A percentile compares a stretch with the other conserved stretches of the same genome.
These are phyloP conservation scores for Triplophysa dalaica DNA, from an alignment of 2,113 vertebrate genomes.

Conservation along the genomic window DNA sequence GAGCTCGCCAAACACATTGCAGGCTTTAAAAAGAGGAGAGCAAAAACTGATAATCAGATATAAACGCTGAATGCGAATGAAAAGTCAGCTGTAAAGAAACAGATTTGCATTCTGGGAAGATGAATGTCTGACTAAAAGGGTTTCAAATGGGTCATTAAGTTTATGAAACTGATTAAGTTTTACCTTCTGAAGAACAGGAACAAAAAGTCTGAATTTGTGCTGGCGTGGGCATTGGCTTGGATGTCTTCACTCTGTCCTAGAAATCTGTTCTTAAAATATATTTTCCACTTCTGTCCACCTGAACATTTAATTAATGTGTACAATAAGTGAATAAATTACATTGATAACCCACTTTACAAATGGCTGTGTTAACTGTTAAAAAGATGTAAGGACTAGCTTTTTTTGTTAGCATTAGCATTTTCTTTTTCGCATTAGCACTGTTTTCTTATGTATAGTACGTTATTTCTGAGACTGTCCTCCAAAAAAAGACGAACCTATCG, in stretches of 20 bases:
- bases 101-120: background rate
- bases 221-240: background rate
- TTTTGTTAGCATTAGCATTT: too few species aligned
- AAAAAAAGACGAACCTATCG: too few species aligned
- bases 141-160: background rate
- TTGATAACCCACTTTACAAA: background rate
- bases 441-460: too few species aligned
- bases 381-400: too few species aligned
- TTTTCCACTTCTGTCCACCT: background rate
- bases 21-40: background rate
- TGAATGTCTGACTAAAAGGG: background rate
- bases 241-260: background rate
- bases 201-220: background rate
- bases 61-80: slow-evolving; percentile 8
- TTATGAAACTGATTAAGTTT: background rate
- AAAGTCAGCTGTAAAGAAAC: slow-evolving; percentile 10
- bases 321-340: too few species aligned
- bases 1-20: slow-evolving; percentile 15
- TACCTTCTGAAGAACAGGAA: background rate
- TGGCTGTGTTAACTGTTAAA: too few species aligned
- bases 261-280: background rate
- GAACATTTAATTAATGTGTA: background rate
- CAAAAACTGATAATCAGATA: slow-evolving; percentile 10
- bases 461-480: too few species aligned
- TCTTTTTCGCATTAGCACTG: too few species aligned